These are phyloP conservation scores for Tenthredo distinguenda DNA, from an alignment of 2,888 invertebrate genomes.

Conservation along the genomic window DNA sequence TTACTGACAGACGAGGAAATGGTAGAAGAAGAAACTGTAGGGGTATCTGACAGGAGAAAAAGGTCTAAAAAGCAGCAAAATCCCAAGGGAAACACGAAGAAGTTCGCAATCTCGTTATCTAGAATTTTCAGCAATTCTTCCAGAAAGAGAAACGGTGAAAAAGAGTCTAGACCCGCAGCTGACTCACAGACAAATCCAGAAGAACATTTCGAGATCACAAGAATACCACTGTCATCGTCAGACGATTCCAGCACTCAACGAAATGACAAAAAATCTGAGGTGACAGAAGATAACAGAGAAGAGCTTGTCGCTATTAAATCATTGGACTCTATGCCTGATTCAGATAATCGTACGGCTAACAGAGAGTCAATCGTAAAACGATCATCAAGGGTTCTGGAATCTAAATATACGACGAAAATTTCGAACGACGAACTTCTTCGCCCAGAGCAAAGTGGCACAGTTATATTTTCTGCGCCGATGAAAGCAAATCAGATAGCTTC, in stretches of 20 bases:
- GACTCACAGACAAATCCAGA: not conserved
- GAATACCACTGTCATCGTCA: slow-evolving; percentile 3
- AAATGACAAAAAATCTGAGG: not conserved
- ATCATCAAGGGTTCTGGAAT: not conserved
- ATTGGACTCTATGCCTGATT: not conserved
- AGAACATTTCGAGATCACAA: slow-evolving; percentile 30
- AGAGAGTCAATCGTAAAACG: not conserved
- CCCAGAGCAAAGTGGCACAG: slow-evolving; percentile 21
- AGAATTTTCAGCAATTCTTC: slow-evolving; percentile 25
- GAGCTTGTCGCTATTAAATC: slow-evolving; percentile 30
- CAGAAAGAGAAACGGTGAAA: not conserved
- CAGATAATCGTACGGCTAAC: not conserved
- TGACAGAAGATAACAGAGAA: slow-evolving; percentile 23
- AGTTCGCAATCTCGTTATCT: slow-evolving; percentile 30
- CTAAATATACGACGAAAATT: not conserved
- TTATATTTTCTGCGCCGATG: not conserved
- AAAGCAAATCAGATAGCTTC: not conserved
- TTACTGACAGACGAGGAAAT: not conserved
- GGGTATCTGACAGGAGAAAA: not conserved
- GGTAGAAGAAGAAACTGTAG: not conserved
- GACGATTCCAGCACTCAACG: not conserved
- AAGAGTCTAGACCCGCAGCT: not conserved
- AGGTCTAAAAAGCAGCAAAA: not conserved
- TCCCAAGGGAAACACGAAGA: slow-evolving; percentile 9
- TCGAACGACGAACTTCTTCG: not conserved